Percentiles rank a stretch among this genome's conserved stretches.
These are phyloP conservation scores for Otis tarda DNA, from an alignment of 2,113 vertebrate species.

Conservation along the genomic window DNA sequence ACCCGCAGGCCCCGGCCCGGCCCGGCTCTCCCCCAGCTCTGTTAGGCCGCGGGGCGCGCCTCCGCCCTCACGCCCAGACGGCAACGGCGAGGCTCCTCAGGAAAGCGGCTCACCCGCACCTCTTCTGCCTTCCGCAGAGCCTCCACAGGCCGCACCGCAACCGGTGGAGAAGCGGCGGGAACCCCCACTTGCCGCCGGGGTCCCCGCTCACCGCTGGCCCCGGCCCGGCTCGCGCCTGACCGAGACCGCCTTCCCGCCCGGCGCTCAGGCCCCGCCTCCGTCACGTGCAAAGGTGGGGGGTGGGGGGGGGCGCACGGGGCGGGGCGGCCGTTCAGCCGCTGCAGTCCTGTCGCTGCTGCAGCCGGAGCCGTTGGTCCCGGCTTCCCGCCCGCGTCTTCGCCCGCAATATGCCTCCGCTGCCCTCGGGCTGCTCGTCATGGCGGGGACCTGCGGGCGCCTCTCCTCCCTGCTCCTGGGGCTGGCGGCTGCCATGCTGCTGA, in stretches of 20 bases:
- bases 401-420: slow-evolving; percentile 74
- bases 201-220: too few species aligned
- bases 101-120: background rate
- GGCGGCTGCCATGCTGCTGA: slow-evolving; percentile 15
- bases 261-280: background rate
- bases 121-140: too few species aligned
- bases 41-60: background rate
- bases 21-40: background rate
- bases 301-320: too few species aligned
- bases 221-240: background rate
- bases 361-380: background rate
- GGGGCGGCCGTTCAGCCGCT: too few species aligned
- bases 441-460: slow-evolving; percentile 48
- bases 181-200: too few species aligned
- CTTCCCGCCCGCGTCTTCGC: background rate
- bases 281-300: background rate
- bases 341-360: too few species aligned
- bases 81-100: too few species aligned
- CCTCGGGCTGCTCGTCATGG: slow-evolving; percentile 71
- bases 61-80: accelerated
- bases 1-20: background rate
- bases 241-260: background rate
- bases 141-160: too few species aligned
- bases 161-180: too few species aligned
- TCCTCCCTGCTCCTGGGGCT: slow-evolving; percentile 55